Evolutionary conservation across 2,113 vertebrate species (phyloP), one percentile per base, ranked within the genome.

Genomic region (Mus musculus): DNA sequence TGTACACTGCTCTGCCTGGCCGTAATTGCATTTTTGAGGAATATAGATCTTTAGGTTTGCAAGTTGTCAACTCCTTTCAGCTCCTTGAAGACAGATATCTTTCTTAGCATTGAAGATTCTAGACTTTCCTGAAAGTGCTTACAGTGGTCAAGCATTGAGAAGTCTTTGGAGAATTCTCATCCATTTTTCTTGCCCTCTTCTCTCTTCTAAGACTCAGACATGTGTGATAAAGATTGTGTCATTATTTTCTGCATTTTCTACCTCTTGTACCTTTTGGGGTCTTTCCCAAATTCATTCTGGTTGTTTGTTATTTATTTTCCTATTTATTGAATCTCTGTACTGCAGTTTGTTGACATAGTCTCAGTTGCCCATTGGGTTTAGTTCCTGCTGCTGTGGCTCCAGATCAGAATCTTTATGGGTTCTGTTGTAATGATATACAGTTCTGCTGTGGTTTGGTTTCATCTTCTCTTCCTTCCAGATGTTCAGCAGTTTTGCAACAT

Each of bases 391-490:
- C 6, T 81, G 1, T 75, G 4, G 71, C 91, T 96, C 67, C 85
- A 33, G 52, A 61, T 65, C 49, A 81, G 71, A 76, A 86, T 89
- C 76, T 36, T 0, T 78, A 5, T 54, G 39, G 81, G 24, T 95
- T 94, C 73, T 19, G 33, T 54, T 89, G 88, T 84, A 69, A 39
- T 69, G 56, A 81, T 95, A 71, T 17, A 16, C n/a, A 46, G 33
- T 91, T 88, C 61, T 87, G n/a, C 46, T 10, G 65, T 24, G 12
- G 84, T 94, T 96, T 96, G 30, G 39, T 1, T 46, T 91, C 59
- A 33, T 52, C n/a, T 88, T 90, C 19, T 87, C 61, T 92, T 93
- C 59, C 78, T 95, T 59, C 56, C 7, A 42, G 4, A 5, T 80
- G 36, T 20, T 77, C 24, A 86, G 3, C 73, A 82, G 39, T 81